A percentile compares a stretch with the other conserved stretches of the same genome.
Conservation (phyloP, 2,113 vertebrate genomes). For the Trachemys scripta region DNA sequence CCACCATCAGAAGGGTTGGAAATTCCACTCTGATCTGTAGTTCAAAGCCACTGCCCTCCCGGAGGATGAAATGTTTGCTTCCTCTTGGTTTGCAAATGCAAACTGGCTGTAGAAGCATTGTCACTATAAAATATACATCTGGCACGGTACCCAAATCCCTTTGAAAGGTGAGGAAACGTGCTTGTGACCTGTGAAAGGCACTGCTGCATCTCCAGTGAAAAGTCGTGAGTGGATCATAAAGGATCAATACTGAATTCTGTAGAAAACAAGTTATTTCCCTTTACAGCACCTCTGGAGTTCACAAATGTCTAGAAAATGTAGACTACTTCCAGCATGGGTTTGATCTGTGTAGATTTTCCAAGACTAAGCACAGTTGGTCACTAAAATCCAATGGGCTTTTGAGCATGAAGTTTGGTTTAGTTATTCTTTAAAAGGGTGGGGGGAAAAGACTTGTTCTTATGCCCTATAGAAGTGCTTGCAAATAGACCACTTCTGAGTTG, state of each 20-base stretch:
- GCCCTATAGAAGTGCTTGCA: accelerated
- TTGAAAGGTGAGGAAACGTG: constrained; percentile 7
- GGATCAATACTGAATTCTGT: not conserved
- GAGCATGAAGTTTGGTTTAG: not conserved
- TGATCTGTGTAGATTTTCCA: not conserved
- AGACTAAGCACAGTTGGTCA: not conserved
- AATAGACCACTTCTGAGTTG: accelerated
- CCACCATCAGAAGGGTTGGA: constrained; percentile 67
- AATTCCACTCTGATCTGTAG: constrained; percentile 74
- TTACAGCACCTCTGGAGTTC: not conserved
- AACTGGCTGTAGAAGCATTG: not conserved
- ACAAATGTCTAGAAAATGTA: not conserved
- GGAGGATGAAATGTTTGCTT: constrained; percentile 49
- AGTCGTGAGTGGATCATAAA: not conserved
- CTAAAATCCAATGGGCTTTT: not conserved
- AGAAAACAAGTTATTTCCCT: not conserved
- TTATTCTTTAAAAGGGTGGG: not conserved
- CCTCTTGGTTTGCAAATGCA: constrained; percentile 58
- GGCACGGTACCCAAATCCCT: constrained; percentile 41
- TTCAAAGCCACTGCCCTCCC: constrained; percentile 71
- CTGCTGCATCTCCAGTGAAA: constrained; percentile 17
- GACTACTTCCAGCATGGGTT: accelerated
- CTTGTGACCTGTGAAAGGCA: constrained; percentile 43
- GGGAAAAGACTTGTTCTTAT: not conserved
- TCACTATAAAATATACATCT: constrained; percentile 45